Evolutionary conservation across 35 echinoderm and acorn worm species (phyloP), one percentile per base, ranked within the genome.

Genomic region (Strongylocentrotus purpuratus): DNA sequence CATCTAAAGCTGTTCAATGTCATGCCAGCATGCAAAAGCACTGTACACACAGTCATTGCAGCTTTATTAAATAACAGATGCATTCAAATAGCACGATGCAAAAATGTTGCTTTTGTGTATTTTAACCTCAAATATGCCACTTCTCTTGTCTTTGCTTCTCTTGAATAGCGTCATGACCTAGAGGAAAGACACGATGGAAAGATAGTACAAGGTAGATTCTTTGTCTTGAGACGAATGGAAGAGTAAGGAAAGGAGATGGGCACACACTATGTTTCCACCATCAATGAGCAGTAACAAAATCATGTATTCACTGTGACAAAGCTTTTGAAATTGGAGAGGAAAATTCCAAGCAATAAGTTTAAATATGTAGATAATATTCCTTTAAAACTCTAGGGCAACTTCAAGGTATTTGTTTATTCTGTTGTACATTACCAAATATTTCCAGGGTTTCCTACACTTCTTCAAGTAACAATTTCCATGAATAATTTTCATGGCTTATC

Each of bases 121-220:
- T 45, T 92, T 96, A 78, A 95, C 94, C 94, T 97, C 96, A 47
- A 92, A 47, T n/a, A 52, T 28, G 13, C 78, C 94, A 46, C 32
- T 88, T 91, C 94, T 96, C 86, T 94, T 89, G 20, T 96, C 96
- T 91, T 96, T 96, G 33, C 86, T 94, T 90, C 94, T 86, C 86
- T 91, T 96, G 94, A 99, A 99, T 2, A 99, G 87, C 90, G 95
- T 97, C 95, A 99, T 99, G 6, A 97, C 96, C 98, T 99, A 55
- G 46, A 60, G 60, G 86, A 92, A 95, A 86, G 94, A 95, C 60
- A 33, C 15, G 61, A 95, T 85, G 9, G 86, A 93, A 90, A 71
- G 86, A 85, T 94, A 96, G 87, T 32, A 91, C 15, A 92, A 94
- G 33, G 58, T 70, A 70, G 20, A 70, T 70, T 70, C 25, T 70